phyloP scores from a whole-genome alignment of 2,797 vertebrate genomes.

The Phataginus tricuspis region DNA sequence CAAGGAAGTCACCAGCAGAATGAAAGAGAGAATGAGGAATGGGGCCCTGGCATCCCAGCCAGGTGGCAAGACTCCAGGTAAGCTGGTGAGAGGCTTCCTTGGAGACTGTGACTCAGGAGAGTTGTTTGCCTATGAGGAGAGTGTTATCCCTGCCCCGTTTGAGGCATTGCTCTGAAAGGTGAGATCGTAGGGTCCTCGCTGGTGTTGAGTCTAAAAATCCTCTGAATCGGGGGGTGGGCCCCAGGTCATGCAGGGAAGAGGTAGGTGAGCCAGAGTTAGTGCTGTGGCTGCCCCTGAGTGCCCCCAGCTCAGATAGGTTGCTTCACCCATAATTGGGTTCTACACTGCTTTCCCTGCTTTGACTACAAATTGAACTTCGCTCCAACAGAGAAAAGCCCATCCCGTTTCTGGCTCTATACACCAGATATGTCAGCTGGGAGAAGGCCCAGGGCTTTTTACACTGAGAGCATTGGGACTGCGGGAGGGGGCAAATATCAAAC shows the following conservation, averaged over 20 bases:
- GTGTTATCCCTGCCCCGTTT: fast-evolving
- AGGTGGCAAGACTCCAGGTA: slow-evolving; percentile 49
- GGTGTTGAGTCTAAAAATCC: background rate
- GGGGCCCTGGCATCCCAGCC: background rate
- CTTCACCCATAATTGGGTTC: too few relatives aligned
- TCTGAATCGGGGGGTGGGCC: background rate
- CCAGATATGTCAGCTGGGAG: background rate
- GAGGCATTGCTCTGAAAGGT: background rate
- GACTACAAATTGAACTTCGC: background rate
- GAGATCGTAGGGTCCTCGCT: background rate
- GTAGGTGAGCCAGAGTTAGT: background rate
- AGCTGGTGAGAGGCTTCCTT: background rate
- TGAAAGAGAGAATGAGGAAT: slow-evolving; percentile 57
- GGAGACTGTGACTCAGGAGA: background rate
- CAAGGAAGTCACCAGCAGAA: slow-evolving; percentile 68
- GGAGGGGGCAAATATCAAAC: background rate
- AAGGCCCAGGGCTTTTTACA: background rate
- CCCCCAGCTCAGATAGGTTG: background rate
- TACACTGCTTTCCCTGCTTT: background rate
- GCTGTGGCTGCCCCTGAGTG: too few relatives aligned
- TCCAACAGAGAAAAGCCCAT: background rate
- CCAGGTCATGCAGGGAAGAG: background rate
- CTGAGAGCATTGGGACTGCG: background rate
- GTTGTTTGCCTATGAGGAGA: background rate
- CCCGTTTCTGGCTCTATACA: background rate